Percentiles rank a stretch among this genome's conserved stretches.
Evolutionary conservation across 2,113 vertebrate species (phyloP).

Genomic region (Mobula birostris): DNA sequence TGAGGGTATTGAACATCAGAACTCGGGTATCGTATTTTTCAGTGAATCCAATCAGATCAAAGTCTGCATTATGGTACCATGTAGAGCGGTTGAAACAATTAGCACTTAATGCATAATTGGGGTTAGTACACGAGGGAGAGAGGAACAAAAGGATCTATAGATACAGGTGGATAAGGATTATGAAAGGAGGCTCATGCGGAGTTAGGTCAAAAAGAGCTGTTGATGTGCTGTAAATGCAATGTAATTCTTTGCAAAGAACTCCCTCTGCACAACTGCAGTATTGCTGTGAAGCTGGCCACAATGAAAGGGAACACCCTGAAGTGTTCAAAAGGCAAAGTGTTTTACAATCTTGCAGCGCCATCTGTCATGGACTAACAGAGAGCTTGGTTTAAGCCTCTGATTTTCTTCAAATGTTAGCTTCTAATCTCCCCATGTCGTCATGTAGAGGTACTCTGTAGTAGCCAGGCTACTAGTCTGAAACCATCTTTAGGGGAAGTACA

Average conservation of each 20-base stretch:
- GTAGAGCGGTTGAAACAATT: no score
- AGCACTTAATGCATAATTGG: not conserved
- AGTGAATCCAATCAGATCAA: no score
- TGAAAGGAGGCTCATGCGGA: not conserved
- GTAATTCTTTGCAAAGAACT: not conserved
- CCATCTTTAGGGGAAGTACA: not conserved
- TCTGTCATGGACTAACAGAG: not conserved
- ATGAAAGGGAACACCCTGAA: not conserved
- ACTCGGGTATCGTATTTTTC: no score
- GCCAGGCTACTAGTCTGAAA: not conserved
- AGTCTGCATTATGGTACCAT: no score
- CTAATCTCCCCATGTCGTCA: not conserved
- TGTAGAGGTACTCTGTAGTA: not conserved
- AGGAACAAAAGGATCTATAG: not conserved
- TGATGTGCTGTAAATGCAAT: conserved; percentile 1
- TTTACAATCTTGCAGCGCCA: conserved; percentile 24
- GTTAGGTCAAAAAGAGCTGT: not conserved
- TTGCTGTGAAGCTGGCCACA: not conserved
- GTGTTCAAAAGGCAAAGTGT: not conserved
- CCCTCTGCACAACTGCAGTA: not conserved
- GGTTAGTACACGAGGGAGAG: not conserved
- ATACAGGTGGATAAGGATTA: not conserved
- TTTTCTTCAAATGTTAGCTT: not conserved
- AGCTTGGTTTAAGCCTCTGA: not conserved
- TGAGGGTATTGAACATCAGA: no score